Conservation (phyloP, 2,113 vertebrate genomes). For the Motacilla alba region DNA sequence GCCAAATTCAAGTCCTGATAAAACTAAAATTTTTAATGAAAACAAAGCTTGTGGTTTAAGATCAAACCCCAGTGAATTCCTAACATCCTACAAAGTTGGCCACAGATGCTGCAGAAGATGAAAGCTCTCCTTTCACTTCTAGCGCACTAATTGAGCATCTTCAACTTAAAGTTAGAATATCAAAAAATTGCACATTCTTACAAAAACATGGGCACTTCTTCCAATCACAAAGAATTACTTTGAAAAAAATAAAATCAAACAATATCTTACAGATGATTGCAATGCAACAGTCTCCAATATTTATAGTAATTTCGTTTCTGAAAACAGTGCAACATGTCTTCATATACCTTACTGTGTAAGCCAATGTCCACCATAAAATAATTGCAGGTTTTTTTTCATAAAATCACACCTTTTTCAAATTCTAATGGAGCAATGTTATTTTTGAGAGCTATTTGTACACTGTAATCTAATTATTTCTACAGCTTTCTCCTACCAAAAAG, state of each 20-base stretch:
- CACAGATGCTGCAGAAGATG: background rate
- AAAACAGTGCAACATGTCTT: background rate
- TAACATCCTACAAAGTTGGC: background rate
- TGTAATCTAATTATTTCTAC: background rate
- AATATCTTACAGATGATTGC: background rate
- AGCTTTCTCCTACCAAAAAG: background rate
- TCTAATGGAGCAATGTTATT: background rate
- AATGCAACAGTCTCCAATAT: background rate
- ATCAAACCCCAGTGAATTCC: background rate
- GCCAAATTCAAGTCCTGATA: background rate
- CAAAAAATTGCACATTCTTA: background rate
- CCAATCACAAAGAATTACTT: background rate
- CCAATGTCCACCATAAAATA: background rate
- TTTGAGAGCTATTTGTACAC: background rate
- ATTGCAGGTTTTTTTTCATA: background rate
- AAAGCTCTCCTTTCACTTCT: background rate
- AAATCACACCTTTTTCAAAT: background rate
- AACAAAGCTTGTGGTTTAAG: background rate
- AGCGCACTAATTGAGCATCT: background rate
- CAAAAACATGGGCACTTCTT: fast-evolving
- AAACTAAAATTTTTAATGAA: background rate
- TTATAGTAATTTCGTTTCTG: background rate
- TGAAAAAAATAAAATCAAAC: background rate
- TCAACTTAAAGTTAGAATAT: background rate
- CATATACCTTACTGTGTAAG: background rate